Base-by-base conservation (phyloP, 2,113 vertebrate genomes). In the Fregetta grallaria region DNA sequence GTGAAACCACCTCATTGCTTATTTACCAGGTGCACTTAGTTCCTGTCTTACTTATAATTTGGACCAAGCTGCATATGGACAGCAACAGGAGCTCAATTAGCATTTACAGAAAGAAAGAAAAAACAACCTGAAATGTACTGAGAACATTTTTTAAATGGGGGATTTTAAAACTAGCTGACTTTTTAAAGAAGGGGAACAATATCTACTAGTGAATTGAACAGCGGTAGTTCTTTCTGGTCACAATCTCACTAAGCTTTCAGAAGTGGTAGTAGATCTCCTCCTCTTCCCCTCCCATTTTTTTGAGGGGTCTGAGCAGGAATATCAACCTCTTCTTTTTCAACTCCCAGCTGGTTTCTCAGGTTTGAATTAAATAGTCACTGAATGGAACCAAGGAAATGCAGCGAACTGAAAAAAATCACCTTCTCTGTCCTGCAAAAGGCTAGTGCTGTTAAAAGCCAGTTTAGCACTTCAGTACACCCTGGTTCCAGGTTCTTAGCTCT, bases 391-490 rank as follows among this genome's bases (percentile, higher is more conserved):
- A 86, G 73, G 38, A 86, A 92, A 74, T 56, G 52, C 42, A 71
- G 52, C 61, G 84, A 85, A 94, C 73, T 53, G 77, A 78, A 94
- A 89, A 89, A 88, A 67, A 47, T 68, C 22, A 44, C 68, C 76
- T 45, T 77, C 27, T 58, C 44, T 56, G 74, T 79, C 81, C 90
- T 92, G 62, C 56, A 88, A 78, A 53, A 65, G 32, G 23, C 40
- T 82, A 73, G 47, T n/a, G 62, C 74, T 94, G 93, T 95, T 87
- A 96, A 91, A 91, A 93, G 40, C 45, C 47, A 36, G 58, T 86
- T 95, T 86, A 94, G 66, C 77, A 91, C 90, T 96, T 90, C 70
- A 91, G 84, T 63, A 79, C 59, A 70, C 78, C 90, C 81, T 79
- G 70, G 52, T 92, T 90, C 81, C 68, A 72, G 65, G 29, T 87